phyloP scores from a whole-genome alignment of 2,888 invertebrate genomes.

The Nomada fucata region DNA sequence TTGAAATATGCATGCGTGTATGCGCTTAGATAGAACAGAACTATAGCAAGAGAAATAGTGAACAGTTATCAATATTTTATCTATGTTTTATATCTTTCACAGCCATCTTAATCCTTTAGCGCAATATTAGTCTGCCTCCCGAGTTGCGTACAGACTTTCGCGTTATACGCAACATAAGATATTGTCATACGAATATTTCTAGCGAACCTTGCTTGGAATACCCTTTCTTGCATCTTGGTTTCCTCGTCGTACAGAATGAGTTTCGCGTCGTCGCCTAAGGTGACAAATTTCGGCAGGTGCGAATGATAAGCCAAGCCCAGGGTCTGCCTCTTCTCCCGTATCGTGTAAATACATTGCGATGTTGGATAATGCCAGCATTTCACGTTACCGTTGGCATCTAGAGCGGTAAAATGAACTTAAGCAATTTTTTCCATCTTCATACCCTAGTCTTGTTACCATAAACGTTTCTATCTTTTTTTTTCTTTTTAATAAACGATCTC shows the following conservation, averaged over 20 bases:
- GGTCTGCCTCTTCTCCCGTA: slow-evolving; percentile 88
- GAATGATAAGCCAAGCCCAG: slow-evolving; percentile 88
- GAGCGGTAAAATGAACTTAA: neutral
- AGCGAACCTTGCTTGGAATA: slow-evolving; percentile 86
- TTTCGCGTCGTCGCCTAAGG: slow-evolving; percentile 88
- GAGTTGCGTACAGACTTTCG: too few relatives aligned
- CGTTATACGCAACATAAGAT: too few relatives aligned
- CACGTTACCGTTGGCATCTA: slow-evolving; percentile 88
- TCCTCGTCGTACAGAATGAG: slow-evolving; percentile 89
- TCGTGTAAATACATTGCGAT: slow-evolving; percentile 87
- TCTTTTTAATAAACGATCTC: neutral
- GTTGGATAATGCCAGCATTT: slow-evolving; percentile 90
- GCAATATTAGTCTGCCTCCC: too few relatives aligned
- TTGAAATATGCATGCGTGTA: neutral
- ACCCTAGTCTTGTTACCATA: neutral
- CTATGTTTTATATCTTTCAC: too few relatives aligned
- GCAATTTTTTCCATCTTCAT: neutral
- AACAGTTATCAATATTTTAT: too few relatives aligned
- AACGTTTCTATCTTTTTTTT: neutral
- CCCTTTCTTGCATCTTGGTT: slow-evolving; percentile 87
- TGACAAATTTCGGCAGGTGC: slow-evolving; percentile 86
- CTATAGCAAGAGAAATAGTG: too few relatives aligned
- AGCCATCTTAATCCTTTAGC: too few relatives aligned
- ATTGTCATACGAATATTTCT: neutral
- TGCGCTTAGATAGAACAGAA: too few relatives aligned